phyloP scores from a whole-genome alignment of 2,797 vertebrate genomes.

The Diglossa cyanea region DNA sequence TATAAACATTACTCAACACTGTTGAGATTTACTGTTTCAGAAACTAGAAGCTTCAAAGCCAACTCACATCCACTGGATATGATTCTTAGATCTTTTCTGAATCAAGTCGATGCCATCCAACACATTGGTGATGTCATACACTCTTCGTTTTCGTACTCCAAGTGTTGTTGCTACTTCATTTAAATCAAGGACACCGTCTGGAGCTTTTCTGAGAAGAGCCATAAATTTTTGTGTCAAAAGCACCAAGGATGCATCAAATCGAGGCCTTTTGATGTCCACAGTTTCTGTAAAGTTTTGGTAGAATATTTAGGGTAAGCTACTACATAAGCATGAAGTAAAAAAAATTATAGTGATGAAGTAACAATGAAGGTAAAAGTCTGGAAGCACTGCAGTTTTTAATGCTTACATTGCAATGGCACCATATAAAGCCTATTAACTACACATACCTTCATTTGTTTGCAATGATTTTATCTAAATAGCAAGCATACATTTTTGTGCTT shows the following conservation, averaged over 20 bases:
- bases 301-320: background rate
- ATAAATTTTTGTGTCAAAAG: slow-evolving; percentile 86
- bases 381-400: background rate
- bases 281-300: slow-evolving; percentile 60
- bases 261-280: slow-evolving; percentile 44
- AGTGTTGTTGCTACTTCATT: slow-evolving; percentile 79
- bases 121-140: slow-evolving; percentile 92
- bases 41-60: background rate
- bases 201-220: slow-evolving; percentile 81
- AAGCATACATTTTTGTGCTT: background rate
- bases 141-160: slow-evolving; percentile 81
- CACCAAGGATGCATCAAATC: slow-evolving; percentile 83
- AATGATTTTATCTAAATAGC: background rate
- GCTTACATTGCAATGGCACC: background rate
- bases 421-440: background rate
- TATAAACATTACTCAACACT: background rate
- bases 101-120: slow-evolving; percentile 85
- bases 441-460: background rate
- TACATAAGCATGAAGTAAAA: background rate
- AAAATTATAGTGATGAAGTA: background rate
- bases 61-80: slow-evolving; percentile 92
- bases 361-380: background rate
- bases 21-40: background rate
- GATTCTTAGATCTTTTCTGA: slow-evolving; percentile 84
- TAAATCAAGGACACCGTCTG: slow-evolving; percentile 84